Percentiles rank a stretch among this genome's conserved stretches.
These are phyloP conservation scores for Gymnarchus niloticus DNA, from an alignment of 2,113 vertebrate species.

Conservation along the genomic window DNA sequence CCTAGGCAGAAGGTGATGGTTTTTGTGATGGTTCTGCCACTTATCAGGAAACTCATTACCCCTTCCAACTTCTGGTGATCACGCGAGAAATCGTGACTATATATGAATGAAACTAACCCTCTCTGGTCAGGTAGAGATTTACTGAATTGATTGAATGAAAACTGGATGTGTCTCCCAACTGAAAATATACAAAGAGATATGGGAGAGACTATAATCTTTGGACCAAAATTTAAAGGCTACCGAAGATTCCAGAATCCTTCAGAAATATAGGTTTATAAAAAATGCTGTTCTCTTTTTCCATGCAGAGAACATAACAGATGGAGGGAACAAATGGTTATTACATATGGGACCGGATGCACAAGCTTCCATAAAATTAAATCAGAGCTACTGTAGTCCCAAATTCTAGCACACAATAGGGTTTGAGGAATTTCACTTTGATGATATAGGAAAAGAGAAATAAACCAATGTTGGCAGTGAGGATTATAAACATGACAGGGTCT, in stretches of 20 bases:
- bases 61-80: neutral
- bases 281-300: neutral
- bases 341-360: neutral
- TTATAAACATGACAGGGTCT: neutral
- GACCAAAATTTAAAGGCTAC: neutral
- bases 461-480: neutral
- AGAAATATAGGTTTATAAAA: neutral
- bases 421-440: neutral
- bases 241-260: neutral
- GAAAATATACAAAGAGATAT: neutral
- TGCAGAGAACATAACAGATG: neutral
- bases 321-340: slow-evolving; percentile 8
- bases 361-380: neutral
- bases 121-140: slow-evolving; percentile 5
- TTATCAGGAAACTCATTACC: neutral
- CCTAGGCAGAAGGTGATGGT: neutral
- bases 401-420: neutral
- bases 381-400: neutral
- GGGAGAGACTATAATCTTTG: neutral
- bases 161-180: neutral
- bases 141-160: slow-evolving; percentile 1
- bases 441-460: neutral
- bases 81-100: neutral
- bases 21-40: too few relatives aligned
- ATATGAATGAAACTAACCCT: neutral